Percentiles rank a stretch among this genome's conserved stretches.
phyloP scores from a whole-genome alignment of 2,888 invertebrate genomes.

The Asteroscopus sphinx region DNA sequence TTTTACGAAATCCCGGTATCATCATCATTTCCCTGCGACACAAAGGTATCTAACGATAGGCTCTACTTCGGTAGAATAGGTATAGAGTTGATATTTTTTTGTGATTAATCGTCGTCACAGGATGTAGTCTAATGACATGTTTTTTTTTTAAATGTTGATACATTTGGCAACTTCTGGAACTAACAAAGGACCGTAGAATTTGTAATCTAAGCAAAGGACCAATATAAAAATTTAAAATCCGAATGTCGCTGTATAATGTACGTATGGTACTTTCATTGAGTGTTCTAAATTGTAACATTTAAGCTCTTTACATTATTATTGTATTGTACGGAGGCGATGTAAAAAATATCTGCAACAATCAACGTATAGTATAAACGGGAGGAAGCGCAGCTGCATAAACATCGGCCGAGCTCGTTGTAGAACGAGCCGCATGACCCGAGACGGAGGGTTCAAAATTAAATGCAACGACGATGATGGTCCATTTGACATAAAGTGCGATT shows the following conservation, averaged over 20 bases:
- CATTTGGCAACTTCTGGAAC: too few relatives aligned
- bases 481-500: constrained; percentile 2
- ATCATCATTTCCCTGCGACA: too few relatives aligned
- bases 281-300: constrained; percentile 76
- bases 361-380: constrained; percentile 37
- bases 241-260: not conserved
- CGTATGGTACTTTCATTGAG: constrained; percentile 65
- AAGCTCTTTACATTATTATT: constrained; percentile 82
- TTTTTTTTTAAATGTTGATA: too few relatives aligned
- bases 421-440: constrained; percentile 1
- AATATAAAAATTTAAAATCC: not conserved
- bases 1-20: too few relatives aligned
- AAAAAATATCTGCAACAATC: constrained; percentile 48
- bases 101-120: too few relatives aligned
- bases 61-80: too few relatives aligned
- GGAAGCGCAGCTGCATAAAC: constrained; percentile 64
- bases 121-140: too few relatives aligned
- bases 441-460: constrained; percentile 15
- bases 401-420: constrained; percentile 18
- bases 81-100: too few relatives aligned
- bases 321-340: constrained; percentile 72
- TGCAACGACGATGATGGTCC: constrained; percentile 1
- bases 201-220: not conserved
- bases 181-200: too few relatives aligned
- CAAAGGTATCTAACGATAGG: too few relatives aligned